Percentiles rank a stretch among this genome's conserved stretches.
Conservation (phyloP, 2,888 invertebrate species). For the Acanthosepion lycidas region DNA sequence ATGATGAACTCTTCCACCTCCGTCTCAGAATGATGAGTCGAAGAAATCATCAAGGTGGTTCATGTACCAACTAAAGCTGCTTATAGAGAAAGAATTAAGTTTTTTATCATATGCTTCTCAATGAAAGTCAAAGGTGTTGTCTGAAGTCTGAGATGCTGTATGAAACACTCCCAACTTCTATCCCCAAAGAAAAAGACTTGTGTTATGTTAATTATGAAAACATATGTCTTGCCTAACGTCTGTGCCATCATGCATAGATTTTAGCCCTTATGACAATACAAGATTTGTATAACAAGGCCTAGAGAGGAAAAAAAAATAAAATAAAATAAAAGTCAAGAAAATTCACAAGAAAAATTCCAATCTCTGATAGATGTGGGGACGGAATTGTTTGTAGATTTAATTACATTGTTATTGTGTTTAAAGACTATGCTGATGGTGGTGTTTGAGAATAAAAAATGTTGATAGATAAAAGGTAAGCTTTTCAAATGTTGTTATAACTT, state of each 20-base stretch:
- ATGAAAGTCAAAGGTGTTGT: neutral
- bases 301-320: neutral
- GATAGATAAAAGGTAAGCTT: neutral
- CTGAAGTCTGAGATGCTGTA: neutral
- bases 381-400: neutral
- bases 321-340: neutral
- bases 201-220: too few relatives aligned
- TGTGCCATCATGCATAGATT: neutral
- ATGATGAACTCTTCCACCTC: neutral
- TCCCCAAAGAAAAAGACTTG: too few relatives aligned
- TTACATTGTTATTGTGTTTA: neutral
- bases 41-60: conserved; percentile 4
- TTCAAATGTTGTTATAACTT: neutral
- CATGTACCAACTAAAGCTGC: neutral
- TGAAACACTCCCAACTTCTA: neutral
- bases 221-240: too few relatives aligned
- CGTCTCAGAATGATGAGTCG: neutral
- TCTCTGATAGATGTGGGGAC: neutral
- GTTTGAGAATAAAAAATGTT: neutral
- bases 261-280: neutral
- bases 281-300: neutral
- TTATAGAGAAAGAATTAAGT: neutral
- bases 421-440: neutral
- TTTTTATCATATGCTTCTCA: neutral
- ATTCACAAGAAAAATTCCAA: neutral